Base-by-base conservation (phyloP, 2,888 invertebrate species). In the Latheticus oryzae region DNA sequence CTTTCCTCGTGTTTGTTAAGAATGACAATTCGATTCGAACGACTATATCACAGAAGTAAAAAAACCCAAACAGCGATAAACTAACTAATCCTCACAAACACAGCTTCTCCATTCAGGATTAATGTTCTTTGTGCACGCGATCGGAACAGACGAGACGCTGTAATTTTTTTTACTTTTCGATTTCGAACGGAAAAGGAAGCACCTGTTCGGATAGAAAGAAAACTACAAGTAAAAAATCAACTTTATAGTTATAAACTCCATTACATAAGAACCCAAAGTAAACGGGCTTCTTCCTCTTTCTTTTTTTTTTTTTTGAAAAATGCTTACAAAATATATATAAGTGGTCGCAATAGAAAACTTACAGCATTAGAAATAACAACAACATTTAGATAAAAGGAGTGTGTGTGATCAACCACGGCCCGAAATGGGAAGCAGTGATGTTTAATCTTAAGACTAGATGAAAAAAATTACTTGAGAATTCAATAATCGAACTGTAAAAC, bases 121-220 rank as follows among this genome's bases (percentile, higher is more conserved):
- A 56, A 62, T 60, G 62, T 50, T 24, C 28, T 28, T 38, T 40
- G 30, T 43, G 50, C 62, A 62, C 59, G 62, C 62, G 62, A 53
- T 59, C 43, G 32, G 26, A 42, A 28, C 26, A 33, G 24, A 37
- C 58, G 53, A 33, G 21, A 19, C 21, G 21, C 21, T 19, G n/a
- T n/a, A n/a, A n/a, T n/a, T 19, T 19, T 19, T 19, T 19, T 19
- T 5, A n/a, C 26, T 30, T 7, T 30, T n/a, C 9, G 30, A n/a
- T 28, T 28, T n/a, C n/a, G 8, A n/a, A 9, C 3, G 11, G 19
- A 43, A 43, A 53, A 8, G 19, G 28, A 47, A 47, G 23, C 45
- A 55, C 21, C 37, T 15, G 35, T n/a, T 33, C 11, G 37, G 33
- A 9, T 1, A 37, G 9, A 8, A 19, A 8, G 17, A 11, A 51